Evolutionary conservation across 2,797 vertebrate species (phyloP).

Genomic region (Muscicapa comitata): DNA sequence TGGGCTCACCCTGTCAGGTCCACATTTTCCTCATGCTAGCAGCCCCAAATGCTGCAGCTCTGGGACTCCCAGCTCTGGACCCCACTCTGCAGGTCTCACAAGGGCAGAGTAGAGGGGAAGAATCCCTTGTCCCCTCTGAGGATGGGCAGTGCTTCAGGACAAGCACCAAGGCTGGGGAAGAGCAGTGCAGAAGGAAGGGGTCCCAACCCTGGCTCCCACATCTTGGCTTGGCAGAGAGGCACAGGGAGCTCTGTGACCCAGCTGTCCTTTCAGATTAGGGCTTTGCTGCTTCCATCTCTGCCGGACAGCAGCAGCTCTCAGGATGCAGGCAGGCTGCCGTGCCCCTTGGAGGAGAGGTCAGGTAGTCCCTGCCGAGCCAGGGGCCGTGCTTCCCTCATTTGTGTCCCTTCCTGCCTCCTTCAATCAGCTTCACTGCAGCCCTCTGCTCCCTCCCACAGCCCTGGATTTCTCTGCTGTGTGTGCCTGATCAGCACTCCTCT

Average conservation of each 20-base stretch:
- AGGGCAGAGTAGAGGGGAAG: neutral
- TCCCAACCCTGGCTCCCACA: accelerated
- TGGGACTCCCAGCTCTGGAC: neutral
- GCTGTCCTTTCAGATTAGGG: neutral
- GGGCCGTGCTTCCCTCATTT: neutral
- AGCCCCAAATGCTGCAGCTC: neutral
- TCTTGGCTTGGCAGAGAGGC: neutral
- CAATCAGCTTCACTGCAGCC: neutral
- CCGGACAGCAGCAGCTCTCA: neutral
- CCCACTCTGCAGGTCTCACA: neutral
- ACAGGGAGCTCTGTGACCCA: neutral
- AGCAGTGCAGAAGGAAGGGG: neutral
- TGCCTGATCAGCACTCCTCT: neutral
- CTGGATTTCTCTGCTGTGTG: neutral
- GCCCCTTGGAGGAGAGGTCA: neutral
- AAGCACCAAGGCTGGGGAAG: neutral
- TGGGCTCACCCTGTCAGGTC: too few species aligned
- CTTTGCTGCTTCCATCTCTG: neutral
- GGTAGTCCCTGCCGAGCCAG: neutral
- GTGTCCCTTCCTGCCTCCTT: slow-evolving; percentile 8
- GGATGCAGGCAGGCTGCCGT: neutral
- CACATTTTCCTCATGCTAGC: neutral
- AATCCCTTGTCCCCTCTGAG: neutral
- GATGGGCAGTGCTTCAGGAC: neutral
- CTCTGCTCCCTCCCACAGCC: neutral